A percentile compares a stretch with the other conserved stretches of the same genome.
Conservation (phyloP, 1,140 invertebrate genomes). For the Bombus sibiricus region DNA sequence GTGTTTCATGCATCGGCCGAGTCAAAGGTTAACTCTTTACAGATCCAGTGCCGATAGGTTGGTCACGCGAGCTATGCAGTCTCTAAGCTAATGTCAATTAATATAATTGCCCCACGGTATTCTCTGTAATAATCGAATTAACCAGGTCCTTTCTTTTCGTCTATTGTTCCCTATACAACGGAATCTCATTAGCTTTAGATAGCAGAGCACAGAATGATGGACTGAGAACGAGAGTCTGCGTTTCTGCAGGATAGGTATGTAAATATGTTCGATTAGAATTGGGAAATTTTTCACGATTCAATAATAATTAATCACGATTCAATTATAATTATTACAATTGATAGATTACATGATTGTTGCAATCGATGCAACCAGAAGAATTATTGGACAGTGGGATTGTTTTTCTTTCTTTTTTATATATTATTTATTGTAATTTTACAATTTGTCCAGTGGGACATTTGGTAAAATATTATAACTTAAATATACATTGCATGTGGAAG, state of each 20-base stretch:
- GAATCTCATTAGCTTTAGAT: constrained; percentile 9
- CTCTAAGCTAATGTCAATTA: constrained; percentile 49
- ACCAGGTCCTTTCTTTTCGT: neutral
- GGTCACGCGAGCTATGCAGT: constrained; percentile 47
- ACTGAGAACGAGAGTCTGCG: neutral
- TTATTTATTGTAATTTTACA: no score
- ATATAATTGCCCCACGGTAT: constrained; percentile 34
- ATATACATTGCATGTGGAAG: no score
- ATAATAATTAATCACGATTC: no score
- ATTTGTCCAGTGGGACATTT: no score
- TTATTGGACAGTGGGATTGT: no score
- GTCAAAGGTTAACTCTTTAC: constrained; percentile 45
- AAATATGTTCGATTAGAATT: neutral
- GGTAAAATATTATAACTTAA: no score
- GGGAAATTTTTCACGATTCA: neutral
- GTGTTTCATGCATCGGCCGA: constrained; percentile 44
- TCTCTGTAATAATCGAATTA: constrained; percentile 40
- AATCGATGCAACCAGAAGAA: no score
- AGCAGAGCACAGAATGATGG: neutral
- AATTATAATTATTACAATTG: neutral
- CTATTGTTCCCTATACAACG: neutral
- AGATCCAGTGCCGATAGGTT: constrained; percentile 44
- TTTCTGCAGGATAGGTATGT: neutral
- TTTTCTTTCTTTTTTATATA: no score
- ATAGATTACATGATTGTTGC: no score